Percentiles rank a stretch among this genome's conserved stretches.
Evolutionary conservation across 2,113 vertebrate genomes (phyloP).

Genomic region (Rhinopithecus roxellana): DNA sequence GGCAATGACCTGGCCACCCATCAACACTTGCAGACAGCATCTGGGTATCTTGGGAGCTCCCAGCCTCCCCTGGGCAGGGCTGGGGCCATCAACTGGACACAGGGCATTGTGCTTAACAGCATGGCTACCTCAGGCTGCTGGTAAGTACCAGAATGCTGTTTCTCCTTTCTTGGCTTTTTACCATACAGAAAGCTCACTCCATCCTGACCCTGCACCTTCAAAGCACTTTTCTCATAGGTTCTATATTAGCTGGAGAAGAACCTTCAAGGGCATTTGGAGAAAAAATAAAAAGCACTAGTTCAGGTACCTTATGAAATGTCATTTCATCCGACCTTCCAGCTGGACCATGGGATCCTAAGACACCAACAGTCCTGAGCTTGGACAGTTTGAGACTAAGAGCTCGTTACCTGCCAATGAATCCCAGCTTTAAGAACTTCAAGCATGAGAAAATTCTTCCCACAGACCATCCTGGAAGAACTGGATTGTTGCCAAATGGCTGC

Average conservation of each 20-base stretch:
- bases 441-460: neutral
- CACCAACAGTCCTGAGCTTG: neutral
- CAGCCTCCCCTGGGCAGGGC: neutral
- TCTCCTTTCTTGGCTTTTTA: neutral
- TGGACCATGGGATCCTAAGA: neutral
- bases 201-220: neutral
- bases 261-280: neutral
- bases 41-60: neutral
- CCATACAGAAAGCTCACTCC: neutral
- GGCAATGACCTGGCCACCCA: neutral
- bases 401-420: neutral
- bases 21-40: neutral
- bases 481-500: neutral
- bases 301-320: neutral
- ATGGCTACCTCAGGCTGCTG: neutral
- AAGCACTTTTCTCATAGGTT: neutral
- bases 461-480: neutral
- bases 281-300: neutral
- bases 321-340: neutral
- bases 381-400: neutral
- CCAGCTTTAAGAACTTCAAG: neutral
- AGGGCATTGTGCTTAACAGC: accelerated
- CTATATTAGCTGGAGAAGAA: neutral
- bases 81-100: neutral
- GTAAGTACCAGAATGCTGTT: accelerated